A percentile compares a stretch with the other conserved stretches of the same genome.
Evolutionary conservation across 2,113 vertebrate genomes (phyloP).

Genomic region (Tachysurus vachellii): DNA sequence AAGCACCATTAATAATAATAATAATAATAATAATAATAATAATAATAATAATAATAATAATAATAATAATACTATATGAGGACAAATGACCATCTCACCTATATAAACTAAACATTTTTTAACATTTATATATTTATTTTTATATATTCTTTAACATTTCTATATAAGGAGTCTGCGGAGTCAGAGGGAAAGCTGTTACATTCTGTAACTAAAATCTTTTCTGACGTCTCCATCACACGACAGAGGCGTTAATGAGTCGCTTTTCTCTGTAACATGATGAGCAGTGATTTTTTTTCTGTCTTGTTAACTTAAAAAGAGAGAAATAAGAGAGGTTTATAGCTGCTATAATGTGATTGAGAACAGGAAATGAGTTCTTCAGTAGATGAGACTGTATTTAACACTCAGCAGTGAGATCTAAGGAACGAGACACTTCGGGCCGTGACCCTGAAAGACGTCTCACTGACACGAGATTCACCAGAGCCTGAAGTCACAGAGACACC

Average conservation of each 20-base stretch:
- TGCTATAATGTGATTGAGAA: neutral
- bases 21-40: too few relatives aligned
- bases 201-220: neutral
- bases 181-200: neutral
- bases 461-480: constrained; percentile 24
- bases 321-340: neutral
- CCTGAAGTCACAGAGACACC: constrained; percentile 20
- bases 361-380: neutral
- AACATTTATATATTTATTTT: neutral
- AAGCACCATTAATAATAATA: too few relatives aligned
- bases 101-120: neutral
- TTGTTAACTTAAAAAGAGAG: neutral
- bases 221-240: neutral
- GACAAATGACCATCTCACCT: neutral
- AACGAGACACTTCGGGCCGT: neutral
- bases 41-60: too few relatives aligned
- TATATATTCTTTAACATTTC: too few relatives aligned
- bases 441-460: constrained; percentile 7
- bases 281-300: neutral
- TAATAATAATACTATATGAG: neutral
- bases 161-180: neutral
- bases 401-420: neutral
- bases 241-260: neutral
- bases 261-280: neutral
- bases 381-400: neutral